Base-by-base conservation (phyloP, 2,797 vertebrate genomes). In the Sparus aurata region DNA sequence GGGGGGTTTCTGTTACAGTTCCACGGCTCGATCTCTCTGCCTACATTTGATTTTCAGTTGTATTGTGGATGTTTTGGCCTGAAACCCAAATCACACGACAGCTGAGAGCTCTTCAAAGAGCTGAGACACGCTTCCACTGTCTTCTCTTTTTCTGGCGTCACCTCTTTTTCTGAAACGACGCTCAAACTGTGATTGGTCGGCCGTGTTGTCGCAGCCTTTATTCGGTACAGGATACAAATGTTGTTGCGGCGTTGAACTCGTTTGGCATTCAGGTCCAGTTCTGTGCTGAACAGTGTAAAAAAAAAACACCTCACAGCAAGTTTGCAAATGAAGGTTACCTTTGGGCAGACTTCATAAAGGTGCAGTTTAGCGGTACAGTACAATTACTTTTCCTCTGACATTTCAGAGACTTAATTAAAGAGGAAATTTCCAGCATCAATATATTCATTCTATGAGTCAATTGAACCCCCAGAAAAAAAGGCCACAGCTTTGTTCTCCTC, bases 401-500 rank as follows among this genome's bases (percentile, higher is more conserved):
- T 22, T 76, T 45, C 30, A 18, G 16, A 65, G 18, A 41, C 16
- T 16, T 34, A 15, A 63, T 70, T 38, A 78, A 78, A 80, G 49
- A 63, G 5, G 11, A 16, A 17, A 59, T 54, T 18, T 27, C 53
- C 22, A 47, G 41, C 52, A 18, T 10, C 1, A 3, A 3, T 10
- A 18, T 34, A 43, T 23, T 9, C 53, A 73, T 61, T 16, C 12
- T 0, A 38, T 15, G 17, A 43, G 43, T 34, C 49, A 0, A 69
- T 30, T 74, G 38, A 38, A 43, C 1, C 34, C 38, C 30, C 22
- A 59, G 73, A 25, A 50, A 59, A 73, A 25, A 50, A 54, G 20
- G 27, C 9, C 43, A n/a, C 25, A 25, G 34, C 55, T 73, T 62
- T 73, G 58, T 69, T 76, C 68, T 66, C 11, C 67, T 50, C 52